Conservation (phyloP, 2,797 vertebrate genomes). For the Remorina albescens region DNA sequence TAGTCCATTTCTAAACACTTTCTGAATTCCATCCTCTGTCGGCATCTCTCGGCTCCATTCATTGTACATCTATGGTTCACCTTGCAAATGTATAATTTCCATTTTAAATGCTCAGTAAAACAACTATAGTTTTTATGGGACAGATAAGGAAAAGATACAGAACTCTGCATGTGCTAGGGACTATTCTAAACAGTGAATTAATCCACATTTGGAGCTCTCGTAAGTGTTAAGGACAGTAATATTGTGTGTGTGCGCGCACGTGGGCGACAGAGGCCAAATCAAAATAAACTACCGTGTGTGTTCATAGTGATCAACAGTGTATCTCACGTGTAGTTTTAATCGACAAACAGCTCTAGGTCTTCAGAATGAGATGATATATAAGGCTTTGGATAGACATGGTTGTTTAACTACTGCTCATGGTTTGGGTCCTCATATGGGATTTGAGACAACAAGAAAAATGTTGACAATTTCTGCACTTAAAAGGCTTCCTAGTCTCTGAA, state of each 20-base stretch:
- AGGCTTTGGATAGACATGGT: background rate
- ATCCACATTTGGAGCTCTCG: background rate
- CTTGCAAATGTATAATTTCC: background rate
- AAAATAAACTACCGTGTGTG: background rate
- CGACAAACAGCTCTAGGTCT: too few relatives aligned
- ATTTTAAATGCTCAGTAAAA: background rate
- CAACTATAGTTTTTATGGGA: background rate
- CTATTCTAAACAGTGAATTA: background rate
- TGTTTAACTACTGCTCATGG: background rate
- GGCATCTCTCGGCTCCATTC: background rate
- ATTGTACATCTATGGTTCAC: background rate
- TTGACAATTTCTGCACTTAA: background rate
- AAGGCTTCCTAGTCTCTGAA: too few relatives aligned
- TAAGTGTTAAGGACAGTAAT: background rate
- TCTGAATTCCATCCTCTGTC: background rate
- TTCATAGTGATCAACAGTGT: background rate
- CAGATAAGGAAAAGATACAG: too few relatives aligned
- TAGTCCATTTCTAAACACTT: background rate
- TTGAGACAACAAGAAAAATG: constrained; percentile 1
- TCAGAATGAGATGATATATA: background rate
- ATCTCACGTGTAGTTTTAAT: too few relatives aligned
- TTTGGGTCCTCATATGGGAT: background rate
- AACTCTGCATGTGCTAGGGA: too few relatives aligned
- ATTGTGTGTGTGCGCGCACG: background rate
- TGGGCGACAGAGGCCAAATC: too few relatives aligned